phyloP scores from a whole-genome alignment of 1,140 invertebrate species.

The Cydia fagiglandana region DNA sequence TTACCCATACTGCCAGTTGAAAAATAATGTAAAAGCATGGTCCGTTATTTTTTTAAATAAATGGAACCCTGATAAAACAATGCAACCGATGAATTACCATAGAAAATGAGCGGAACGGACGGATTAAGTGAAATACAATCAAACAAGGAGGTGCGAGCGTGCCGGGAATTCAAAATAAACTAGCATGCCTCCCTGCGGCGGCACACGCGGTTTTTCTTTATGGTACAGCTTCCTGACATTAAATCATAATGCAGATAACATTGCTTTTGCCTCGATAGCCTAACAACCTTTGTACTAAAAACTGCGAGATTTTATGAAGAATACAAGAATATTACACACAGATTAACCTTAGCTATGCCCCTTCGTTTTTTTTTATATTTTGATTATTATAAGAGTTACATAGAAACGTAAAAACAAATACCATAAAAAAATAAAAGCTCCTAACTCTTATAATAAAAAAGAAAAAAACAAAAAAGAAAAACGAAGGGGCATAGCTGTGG shows the following conservation, averaged over 20 bases:
- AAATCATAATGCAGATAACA: constrained; percentile 6
- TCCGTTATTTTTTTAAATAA: constrained; percentile 33
- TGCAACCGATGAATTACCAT: constrained; percentile 71
- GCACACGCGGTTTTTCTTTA: constrained; percentile 32
- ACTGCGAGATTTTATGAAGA: background rate
- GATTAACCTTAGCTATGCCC: too few relatives aligned
- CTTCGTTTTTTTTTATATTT: too few relatives aligned
- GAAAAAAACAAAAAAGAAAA: too few relatives aligned
- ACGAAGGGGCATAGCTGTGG: too few relatives aligned
- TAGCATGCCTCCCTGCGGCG: constrained; percentile 42
- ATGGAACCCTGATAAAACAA: constrained; percentile 71
- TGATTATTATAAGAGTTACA: too few relatives aligned
- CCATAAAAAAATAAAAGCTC: too few relatives aligned
- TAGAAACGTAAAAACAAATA: too few relatives aligned
- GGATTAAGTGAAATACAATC: constrained; percentile 71
- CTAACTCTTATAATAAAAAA: too few relatives aligned
- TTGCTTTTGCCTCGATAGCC: background rate
- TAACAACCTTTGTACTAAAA: background rate
- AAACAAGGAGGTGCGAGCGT: constrained; percentile 57
- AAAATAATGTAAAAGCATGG: background rate
- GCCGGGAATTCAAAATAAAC: constrained; percentile 51
- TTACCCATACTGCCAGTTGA: background rate
- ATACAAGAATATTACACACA: too few relatives aligned
- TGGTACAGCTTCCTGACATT: constrained; percentile 18
- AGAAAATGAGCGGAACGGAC: constrained; percentile 70